Base-by-base conservation (phyloP, 2,888 invertebrate species). In the Hypercompe scribonia region DNA sequence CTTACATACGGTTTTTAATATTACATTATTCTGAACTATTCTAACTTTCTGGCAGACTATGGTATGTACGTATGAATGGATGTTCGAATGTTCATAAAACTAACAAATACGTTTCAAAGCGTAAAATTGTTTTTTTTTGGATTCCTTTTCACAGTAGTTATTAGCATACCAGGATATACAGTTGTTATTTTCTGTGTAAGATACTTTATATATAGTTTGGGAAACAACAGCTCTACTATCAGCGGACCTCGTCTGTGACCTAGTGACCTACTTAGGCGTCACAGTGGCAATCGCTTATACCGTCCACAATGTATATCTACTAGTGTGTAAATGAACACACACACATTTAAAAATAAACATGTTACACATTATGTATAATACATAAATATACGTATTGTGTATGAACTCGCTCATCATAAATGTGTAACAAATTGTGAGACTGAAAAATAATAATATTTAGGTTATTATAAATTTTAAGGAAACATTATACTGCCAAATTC, bases 211-310 rank as follows among this genome's bases (percentile, higher is more conserved):
- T 85, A 83, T 87, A 87, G 90, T 92, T 93, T 91, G 88, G 91
- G 90, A 91, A 93, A 91, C 90, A 89, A 91, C 89, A 89, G 87
- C 85, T 87, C 87, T 81, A 84, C 89, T 92, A 92, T 92, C 92
- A 90, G 93, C 86, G 91, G 93, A 92, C 95, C 95, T 95, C 96
- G 96, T 93, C 92, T 96, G 94, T 97, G 96, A 96, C 97, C 96
- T 89, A 96, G 94, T 97, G 96, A 96, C 97, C 97, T 88, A 96
- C 95, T 96, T 97, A 95, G 96, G 96, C 95, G 89, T 82, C 90
- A 89, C 90, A 91, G 90, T 90, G 90, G 88, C 90, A 90, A 90
- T 90, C 91, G 90, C 83, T 88, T 88, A 89, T 89, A 88, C 89
- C 89, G 90, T 87, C 87, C 89, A 87, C 89, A 85, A 86, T 81